Conservation (phyloP, 2,113 vertebrate species). For the Axis porcinus region DNA sequence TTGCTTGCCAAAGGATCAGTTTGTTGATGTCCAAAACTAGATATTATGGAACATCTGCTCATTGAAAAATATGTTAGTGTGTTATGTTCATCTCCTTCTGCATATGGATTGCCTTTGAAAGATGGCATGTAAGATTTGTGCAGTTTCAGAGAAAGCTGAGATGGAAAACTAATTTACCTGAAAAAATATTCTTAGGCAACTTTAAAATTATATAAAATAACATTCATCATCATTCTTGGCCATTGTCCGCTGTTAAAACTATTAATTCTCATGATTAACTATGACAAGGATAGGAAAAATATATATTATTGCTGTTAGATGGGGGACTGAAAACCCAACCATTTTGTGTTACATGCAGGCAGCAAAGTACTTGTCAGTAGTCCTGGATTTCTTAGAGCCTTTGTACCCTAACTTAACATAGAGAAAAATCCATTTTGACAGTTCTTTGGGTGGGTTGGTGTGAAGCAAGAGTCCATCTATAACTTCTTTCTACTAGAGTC, state of each 20-base stretch:
- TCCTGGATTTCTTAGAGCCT: not conserved
- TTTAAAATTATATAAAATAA: not conserved
- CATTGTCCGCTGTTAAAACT: not conserved
- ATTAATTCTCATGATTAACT: not conserved
- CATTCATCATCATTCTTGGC: not conserved
- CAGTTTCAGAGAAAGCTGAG: not conserved
- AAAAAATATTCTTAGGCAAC: not conserved
- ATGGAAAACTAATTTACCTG: not conserved
- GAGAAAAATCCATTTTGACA: not conserved
- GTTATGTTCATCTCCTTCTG: not conserved
- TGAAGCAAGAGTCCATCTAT: not conserved
- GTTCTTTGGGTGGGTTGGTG: not conserved
- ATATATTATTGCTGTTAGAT: not conserved
- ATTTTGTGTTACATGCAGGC: not conserved
- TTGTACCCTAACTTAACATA: not conserved
- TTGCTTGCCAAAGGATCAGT: not conserved
- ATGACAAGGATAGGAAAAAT: not conserved
- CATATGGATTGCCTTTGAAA: not conserved
- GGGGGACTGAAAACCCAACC: not conserved
- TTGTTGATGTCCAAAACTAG: not conserved
- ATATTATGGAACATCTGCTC: not conserved
- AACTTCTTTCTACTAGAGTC: not conserved
- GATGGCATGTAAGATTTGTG: not conserved
- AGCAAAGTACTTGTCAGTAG: not conserved
- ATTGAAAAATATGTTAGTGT: not conserved